Evolutionary conservation across 2,888 invertebrate species (phyloP).

Genomic region (Beris morrisii): DNA sequence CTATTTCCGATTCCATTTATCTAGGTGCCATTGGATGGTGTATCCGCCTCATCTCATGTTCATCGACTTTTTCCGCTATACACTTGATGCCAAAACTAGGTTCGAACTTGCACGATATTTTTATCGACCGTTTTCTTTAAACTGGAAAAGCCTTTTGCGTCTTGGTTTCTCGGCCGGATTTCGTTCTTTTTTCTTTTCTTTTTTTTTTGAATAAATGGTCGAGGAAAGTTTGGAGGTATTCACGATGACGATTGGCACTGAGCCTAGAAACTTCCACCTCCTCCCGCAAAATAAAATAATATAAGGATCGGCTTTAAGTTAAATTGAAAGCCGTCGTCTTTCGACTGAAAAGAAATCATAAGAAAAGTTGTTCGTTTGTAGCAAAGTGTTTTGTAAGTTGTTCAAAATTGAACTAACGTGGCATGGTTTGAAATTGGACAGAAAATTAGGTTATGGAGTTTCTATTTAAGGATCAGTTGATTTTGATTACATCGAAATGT

Average conservation of each 20-base stretch:
- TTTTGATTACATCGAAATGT: slow-evolving; percentile 11
- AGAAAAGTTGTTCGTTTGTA: slow-evolving; percentile 19
- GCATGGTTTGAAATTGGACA: slow-evolving; percentile 17
- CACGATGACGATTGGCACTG: slow-evolving; percentile 23
- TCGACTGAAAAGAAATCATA: background rate
- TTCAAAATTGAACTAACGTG: background rate
- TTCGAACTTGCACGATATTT: background rate
- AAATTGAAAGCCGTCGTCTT: slow-evolving; percentile 22
- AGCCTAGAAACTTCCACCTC: slow-evolving; percentile 12
- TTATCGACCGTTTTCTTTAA: no score
- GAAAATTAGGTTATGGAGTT: slow-evolving; percentile 19
- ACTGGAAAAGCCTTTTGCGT: background rate
- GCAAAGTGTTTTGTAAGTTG: slow-evolving; percentile 21
- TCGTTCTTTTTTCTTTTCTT: background rate
- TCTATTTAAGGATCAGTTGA: background rate
- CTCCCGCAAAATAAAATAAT: slow-evolving; percentile 6
- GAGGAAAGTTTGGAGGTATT: background rate
- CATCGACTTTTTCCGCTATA: slow-evolving; percentile 2
- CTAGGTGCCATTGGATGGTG: slow-evolving; percentile 16
- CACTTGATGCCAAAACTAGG: slow-evolving; percentile 11
- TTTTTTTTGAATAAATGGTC: background rate
- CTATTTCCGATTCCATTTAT: slow-evolving; percentile 27
- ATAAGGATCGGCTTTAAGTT: slow-evolving; percentile 4
- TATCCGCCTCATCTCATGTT: slow-evolving; percentile 15
- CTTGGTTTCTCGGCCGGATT: background rate